Percentiles rank a stretch among this genome's conserved stretches.
phyloP scores from a whole-genome alignment of 2,888 invertebrate genomes.

The Helleia helle region DNA sequence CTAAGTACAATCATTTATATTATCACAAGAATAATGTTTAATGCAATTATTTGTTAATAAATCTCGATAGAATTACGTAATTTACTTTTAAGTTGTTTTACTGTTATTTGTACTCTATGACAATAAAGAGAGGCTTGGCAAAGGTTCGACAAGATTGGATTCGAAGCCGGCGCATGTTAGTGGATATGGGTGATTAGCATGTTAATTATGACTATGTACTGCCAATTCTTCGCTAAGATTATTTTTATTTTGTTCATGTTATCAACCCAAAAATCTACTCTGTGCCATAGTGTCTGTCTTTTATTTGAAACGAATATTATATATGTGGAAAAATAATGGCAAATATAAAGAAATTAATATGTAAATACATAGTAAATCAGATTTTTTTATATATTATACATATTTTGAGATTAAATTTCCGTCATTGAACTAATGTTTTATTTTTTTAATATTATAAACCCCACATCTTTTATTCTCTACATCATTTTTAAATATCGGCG shows the following conservation, averaged over 20 bases:
- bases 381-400: slow-evolving; percentile 49
- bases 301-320: not conserved
- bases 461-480: too few species aligned
- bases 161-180: not conserved
- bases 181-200: not conserved
- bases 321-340: too few species aligned
- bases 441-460: too few species aligned
- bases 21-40: slow-evolving; percentile 21
- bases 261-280: slow-evolving; percentile 22
- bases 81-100: slow-evolving; percentile 11
- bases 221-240: slow-evolving; percentile 33
- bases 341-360: slow-evolving; percentile 14
- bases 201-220: slow-evolving; percentile 27
- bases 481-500: too few species aligned
- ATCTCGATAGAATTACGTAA: slow-evolving; percentile 44
- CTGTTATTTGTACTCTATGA: slow-evolving; percentile 1
- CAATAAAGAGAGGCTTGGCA: slow-evolving; percentile 1
- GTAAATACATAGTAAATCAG: slow-evolving; percentile 41
- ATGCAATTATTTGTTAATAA: slow-evolving; percentile 53
- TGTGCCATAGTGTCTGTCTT: slow-evolving; percentile 46
- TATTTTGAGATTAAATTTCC: slow-evolving; percentile 61
- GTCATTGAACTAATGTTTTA: slow-evolving; percentile 37
- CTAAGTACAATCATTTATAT: slow-evolving; percentile 26
- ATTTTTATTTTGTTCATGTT: slow-evolving; percentile 12
- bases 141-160: not conserved